Evolutionary conservation across 2,888 invertebrate species (phyloP), one percentile per base, ranked within the genome.

Genomic region (Eilema depressum): DNA sequence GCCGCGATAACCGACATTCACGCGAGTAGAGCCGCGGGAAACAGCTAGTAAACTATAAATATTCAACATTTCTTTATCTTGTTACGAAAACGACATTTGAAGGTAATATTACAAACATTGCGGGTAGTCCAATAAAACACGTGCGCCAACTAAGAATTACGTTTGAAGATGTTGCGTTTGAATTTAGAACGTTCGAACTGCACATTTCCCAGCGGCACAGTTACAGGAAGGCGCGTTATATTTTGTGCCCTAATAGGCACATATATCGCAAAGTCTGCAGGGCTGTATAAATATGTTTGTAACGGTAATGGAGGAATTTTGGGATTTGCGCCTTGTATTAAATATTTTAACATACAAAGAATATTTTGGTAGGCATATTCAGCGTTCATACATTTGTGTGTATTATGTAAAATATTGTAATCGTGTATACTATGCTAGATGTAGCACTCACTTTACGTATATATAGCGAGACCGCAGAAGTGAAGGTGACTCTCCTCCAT

Each of bases 191-290:
- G 79, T 80, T 76, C 76, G 80, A 84, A 86, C 84, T 82, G 81
- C 83, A 74, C 78, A 83, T 81, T 82, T 84, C 89, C 87, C 87
- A 61, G 11, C 65, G 85, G 89, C 66, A 83, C 82, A 79, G 82
- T 89, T 87, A 84, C 62, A 74, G 78, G 66, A 77, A 86, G 84
- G 85, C 80, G 83, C 80, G 86, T 80, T 85, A 85, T 87, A 88
- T 88, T 84, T 88, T 85, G 85, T 78, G 79, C 79, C 79, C 83
- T 90, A 89, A 90, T 89, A 88, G 84, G 78, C 73, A 78, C 82
- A 85, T 84, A 87, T 85, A 82, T 85, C 70, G 75, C 82, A 80
- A 80, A 80, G 79, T 80, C 83, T 85, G 75, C 81, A 75, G 84
- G 84, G 83, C 75, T 81, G 71, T 73, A 79, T 83, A 83, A 86